A percentile compares a stretch with the other conserved stretches of the same genome.
Evolutionary conservation across 1,140 invertebrate genomes (phyloP).

Genomic region (Pseudoatta argentina): DNA sequence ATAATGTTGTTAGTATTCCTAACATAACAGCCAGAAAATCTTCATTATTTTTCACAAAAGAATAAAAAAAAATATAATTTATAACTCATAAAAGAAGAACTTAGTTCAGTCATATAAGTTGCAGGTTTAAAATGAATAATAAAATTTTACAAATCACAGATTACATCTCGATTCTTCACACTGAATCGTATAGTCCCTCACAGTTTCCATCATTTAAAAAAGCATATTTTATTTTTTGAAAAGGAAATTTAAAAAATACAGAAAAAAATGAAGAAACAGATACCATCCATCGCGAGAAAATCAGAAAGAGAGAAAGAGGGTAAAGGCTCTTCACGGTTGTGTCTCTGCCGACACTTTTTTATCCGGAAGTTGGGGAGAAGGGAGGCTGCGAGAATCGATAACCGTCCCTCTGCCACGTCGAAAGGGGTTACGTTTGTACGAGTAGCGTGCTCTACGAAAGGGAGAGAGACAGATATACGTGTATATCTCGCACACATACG

Average conservation of each 20-base stretch:
- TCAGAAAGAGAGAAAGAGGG: constrained; percentile 40
- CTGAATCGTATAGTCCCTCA: neutral
- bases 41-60: neutral
- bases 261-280: constrained; percentile 9
- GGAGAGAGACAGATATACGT: constrained; percentile 30
- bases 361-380: constrained; percentile 79
- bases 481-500: neutral
- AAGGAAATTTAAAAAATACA: neutral
- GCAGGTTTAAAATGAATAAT: neutral
- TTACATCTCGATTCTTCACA: neutral
- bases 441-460: constrained; percentile 55
- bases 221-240: neutral
- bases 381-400: constrained; percentile 81
- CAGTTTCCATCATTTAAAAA: neutral
- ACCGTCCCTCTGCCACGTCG: constrained; percentile 77
- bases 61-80: neutral
- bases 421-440: constrained; percentile 78
- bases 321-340: constrained; percentile 31
- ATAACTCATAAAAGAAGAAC: neutral
- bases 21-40: neutral
- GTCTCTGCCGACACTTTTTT: constrained; percentile 79
- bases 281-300: constrained; percentile 19
- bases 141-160: neutral
- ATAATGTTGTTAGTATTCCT: neutral
- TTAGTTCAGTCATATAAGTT: neutral